Conservation (phyloP, 64 coral and sea anemone genomes). For the Pocillopora verrucosa region DNA sequence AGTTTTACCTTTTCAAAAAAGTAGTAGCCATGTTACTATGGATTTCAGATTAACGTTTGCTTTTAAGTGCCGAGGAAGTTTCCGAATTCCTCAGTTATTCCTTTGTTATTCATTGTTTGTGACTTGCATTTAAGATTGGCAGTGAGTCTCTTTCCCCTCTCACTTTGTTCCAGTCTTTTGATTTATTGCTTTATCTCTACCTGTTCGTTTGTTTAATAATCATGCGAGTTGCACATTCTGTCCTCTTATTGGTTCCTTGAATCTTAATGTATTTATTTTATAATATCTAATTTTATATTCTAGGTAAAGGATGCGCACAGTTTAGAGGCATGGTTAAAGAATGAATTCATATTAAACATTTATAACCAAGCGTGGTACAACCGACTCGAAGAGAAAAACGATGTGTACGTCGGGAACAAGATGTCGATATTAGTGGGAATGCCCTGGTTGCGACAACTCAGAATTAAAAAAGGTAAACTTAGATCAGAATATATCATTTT, state of each 20-base stretch:
- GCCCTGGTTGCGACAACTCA: slow-evolving; percentile 68
- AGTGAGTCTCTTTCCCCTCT: no score
- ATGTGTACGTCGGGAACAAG: slow-evolving; percentile 43
- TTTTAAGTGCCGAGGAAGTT: no score
- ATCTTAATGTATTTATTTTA: no score
- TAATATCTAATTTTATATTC: no score
- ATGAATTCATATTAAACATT: slow-evolving; percentile 33
- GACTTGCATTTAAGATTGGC: no score
- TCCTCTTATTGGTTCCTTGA: not conserved
- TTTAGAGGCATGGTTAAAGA: slow-evolving; percentile 13
- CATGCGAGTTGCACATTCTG: not conserved
- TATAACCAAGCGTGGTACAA: slow-evolving; percentile 74
- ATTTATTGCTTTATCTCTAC: not conserved
- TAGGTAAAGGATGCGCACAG: not conserved
- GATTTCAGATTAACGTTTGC: no score
- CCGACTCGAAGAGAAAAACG: slow-evolving; percentile 26
- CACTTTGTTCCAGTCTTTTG: no score
- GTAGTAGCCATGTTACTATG: no score
- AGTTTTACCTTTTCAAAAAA: no score
- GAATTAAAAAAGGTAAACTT: slow-evolving; percentile 53
- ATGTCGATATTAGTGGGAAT: slow-evolving; percentile 70
- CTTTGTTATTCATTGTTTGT: no score
- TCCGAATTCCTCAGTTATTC: no score
- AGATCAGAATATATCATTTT: not conserved
- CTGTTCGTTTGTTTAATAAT: not conserved